Evolutionary conservation across 2,113 vertebrate genomes (phyloP), one percentile per base, ranked within the genome.

Genomic region (Chinchilla lanigera): DNA sequence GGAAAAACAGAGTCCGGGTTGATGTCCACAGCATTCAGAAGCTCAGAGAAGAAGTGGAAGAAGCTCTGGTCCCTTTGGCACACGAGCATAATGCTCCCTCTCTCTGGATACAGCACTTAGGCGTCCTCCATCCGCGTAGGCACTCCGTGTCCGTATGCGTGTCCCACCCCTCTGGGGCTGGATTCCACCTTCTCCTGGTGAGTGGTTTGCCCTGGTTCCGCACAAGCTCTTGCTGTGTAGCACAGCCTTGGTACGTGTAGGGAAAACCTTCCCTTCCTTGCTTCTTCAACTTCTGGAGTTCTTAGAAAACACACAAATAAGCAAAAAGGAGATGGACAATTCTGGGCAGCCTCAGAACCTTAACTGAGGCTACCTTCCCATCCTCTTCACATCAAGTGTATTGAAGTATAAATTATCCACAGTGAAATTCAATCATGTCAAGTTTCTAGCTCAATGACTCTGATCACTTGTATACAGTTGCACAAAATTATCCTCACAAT

Each of bases 231-330:
- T 61, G 41, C 86, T 54, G 73, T 52, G 41, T 41, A 65, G 60
- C 35, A 71, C 22, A 69, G 20, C 71, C 28, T 65, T 80, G 17
- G 52, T 41, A 54, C 47, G 5, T 69, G 28, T 35, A 41, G 22
- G 28, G 16, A 19, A 94, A 71, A 20, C 38, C 41, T 92, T 20
- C 44, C 38, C 44, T 58, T 56, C 12, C 14, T 63, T 38, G 73
- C 38, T n/a, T 38, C 7, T 86, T 89, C 24, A 92, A 56, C n/a
- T 12, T 10, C 2, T 33, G 47, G 44, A 47, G 38, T 33, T 81
- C 77, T 96, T 63, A 28, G 52, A 84, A 96, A 90, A 58, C 17
- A 94, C 89, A 58, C 56, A 71, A 60, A 86, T 28, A 71, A 80
- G 16, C 47, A 19, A 54, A 35, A 82, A 81, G 86, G 22, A 92